phyloP scores from a whole-genome alignment of 2,797 vertebrate genomes.

The Enteromius treurensis region DNA sequence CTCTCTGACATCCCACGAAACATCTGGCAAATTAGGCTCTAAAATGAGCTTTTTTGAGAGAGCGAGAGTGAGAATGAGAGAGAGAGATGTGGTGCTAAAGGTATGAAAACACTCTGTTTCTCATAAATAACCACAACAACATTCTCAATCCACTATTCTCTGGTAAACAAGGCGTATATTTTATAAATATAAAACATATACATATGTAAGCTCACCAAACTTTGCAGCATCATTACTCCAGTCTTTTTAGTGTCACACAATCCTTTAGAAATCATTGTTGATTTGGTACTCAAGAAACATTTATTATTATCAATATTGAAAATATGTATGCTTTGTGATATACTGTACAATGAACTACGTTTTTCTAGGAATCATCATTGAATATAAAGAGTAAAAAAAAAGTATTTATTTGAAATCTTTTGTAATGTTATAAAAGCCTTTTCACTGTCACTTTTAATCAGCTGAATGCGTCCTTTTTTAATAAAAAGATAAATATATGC shows the following conservation, averaged over 20 bases:
- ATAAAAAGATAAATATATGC: not conserved
- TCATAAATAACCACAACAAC: conserved; percentile 44
- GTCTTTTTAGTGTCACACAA: not conserved
- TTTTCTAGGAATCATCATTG: not conserved
- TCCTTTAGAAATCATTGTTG: not conserved
- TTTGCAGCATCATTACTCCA: not conserved
- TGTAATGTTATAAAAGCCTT: not conserved
- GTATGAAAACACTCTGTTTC: conserved; percentile 6
- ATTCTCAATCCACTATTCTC: conserved; percentile 21
- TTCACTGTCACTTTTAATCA: not conserved
- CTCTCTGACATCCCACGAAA: conserved; percentile 53
- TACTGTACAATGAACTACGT: not conserved
- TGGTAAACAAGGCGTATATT: not conserved
- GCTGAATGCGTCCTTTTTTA: not conserved
- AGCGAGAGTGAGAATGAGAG: not conserved
- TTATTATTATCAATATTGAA: not conserved
- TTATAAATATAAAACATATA: not conserved
- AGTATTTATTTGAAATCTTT: not conserved
- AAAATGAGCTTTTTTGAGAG: conserved; percentile 44
- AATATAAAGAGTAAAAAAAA: not conserved
- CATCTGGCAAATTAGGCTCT: conserved; percentile 52
- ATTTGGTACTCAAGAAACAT: not conserved
- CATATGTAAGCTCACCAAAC: not conserved
- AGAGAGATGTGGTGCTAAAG: not conserved
- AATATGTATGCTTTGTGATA: not conserved